Base-by-base conservation (phyloP, 2,888 invertebrate genomes). In the Drosophila tanythrix region DNA sequence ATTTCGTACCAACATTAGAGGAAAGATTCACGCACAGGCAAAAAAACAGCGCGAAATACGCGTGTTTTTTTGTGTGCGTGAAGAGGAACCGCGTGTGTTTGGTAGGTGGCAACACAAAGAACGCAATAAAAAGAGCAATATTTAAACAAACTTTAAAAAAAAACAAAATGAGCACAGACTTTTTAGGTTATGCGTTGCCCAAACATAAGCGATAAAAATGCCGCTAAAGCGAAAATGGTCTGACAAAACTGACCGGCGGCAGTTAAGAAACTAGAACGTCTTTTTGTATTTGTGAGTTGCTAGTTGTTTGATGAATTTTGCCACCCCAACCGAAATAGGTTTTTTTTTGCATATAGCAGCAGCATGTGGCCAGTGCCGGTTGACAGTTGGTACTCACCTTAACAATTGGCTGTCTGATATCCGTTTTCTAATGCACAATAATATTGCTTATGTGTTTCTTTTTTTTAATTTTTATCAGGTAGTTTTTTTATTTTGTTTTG, bases 131-230 rank as follows among this genome's bases (percentile, higher is more conserved):
- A 79, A 70, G 63, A 78, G 66, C 64, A 71, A 60, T 74, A 65
- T 77, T 85, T 84, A 89, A 86, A 89, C 82, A 89, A 85, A 85
- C 69, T 74, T 87, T 5, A 38, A 46, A 25, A 79, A 82, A 87
- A 87, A 72, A 89, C 74, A 68, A 81, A 81, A 63, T 61, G 40
- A 50, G 58, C 61, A 65, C 68, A 77, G 62, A 62, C 74, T 89
- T 89, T 46, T 88, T 55, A 89, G 90, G 89, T 86, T 86, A 88
- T 82, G 83, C 53, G 27, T 61, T 51, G 63, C 36, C 40, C 59
- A 78, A 77, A 65, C 65, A 74, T 52, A 71, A 68, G 69, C 72
- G 57, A 83, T 57, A 70, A 84, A 74, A 83, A 82, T 61, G 88
- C 87, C 84, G 87, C 88, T 73, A 70, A 79, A 68, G 69, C 65